These are phyloP conservation scores for Rousettus madagascariensis DNA, from an alignment of 2,797 vertebrate species.

Conservation along the genomic window DNA sequence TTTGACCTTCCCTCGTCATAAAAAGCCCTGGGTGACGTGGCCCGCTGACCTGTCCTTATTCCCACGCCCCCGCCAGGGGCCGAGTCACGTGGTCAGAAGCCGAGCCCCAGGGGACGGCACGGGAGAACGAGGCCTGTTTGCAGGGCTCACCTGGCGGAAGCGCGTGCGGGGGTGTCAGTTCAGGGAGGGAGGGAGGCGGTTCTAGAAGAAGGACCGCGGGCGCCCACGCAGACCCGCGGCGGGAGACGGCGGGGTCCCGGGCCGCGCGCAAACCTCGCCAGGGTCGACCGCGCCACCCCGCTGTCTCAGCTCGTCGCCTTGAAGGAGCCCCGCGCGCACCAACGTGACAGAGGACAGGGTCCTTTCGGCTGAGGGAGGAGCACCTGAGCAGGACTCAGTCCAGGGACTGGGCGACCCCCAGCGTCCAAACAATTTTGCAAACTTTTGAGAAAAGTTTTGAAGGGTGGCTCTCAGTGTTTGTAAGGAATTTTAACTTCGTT, in stretches of 20 bases:
- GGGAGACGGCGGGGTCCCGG: not conserved
- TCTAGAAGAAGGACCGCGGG: accelerated
- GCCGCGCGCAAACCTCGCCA: not conserved
- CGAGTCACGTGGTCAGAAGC: not conserved
- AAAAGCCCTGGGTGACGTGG: not conserved
- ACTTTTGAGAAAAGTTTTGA: not conserved
- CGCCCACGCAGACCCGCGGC: accelerated
- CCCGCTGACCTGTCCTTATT: not conserved
- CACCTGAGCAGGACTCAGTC: not conserved
- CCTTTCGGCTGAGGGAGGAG: not conserved
- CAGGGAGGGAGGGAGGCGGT: not conserved
- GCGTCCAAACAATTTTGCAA: not conserved
- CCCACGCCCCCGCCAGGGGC: not conserved
- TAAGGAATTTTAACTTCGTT: not conserved
- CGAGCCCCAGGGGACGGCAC: not conserved
- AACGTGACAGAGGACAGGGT: accelerated
- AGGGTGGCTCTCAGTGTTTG: not conserved
- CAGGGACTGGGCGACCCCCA: no score
- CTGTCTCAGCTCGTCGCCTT: not conserved
- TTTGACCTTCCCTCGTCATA: no score
- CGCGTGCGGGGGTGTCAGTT: not conserved
- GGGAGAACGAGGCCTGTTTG: no score
- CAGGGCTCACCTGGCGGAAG: not conserved
- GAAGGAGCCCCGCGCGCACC: accelerated
- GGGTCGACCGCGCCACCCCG: no score